Percentiles rank a stretch among this genome's conserved stretches.
These are phyloP conservation scores for Labrus mixtus DNA, from an alignment of 2,113 vertebrate species.

Conservation along the genomic window DNA sequence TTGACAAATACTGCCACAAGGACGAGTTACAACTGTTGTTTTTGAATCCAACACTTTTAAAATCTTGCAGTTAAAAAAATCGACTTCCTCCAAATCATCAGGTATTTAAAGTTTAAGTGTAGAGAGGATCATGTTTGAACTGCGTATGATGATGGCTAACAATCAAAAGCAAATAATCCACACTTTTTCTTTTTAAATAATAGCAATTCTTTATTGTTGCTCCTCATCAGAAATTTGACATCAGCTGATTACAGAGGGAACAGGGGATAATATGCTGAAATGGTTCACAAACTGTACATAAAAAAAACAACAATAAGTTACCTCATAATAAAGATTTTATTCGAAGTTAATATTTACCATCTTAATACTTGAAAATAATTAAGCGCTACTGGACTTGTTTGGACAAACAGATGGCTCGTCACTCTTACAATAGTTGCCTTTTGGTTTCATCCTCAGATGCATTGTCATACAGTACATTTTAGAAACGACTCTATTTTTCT, in stretches of 20 bases:
- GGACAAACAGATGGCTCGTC: conserved; percentile 76
- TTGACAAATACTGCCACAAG: too few relatives aligned
- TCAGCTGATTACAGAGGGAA: conserved; percentile 77
- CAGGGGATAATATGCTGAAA: conserved; percentile 73
- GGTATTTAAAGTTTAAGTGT: too few relatives aligned
- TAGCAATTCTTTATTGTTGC: conserved; percentile 80
- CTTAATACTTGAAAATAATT: conserved; percentile 76
- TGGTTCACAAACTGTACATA: conserved; percentile 80
- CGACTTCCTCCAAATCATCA: too few relatives aligned
- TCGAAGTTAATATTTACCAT: conserved; percentile 78
- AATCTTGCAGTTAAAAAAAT: too few relatives aligned
- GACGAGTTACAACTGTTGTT: too few relatives aligned
- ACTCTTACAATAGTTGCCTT: conserved; percentile 71
- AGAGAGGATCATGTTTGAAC: too few relatives aligned
- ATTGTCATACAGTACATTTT: conserved; percentile 68
- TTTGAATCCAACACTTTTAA: too few relatives aligned
- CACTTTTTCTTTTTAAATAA: conserved; percentile 72
- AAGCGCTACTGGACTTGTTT: conserved; percentile 71
- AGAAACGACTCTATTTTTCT: conserved; percentile 50
- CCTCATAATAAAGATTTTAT: conserved; percentile 79
- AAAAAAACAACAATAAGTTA: conserved; percentile 81
- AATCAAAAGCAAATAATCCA: conserved; percentile 13
- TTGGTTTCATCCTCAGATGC: conserved; percentile 72
- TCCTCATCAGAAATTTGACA: conserved; percentile 77
- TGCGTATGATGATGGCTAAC: not conserved